Conservation (phyloP, 2,888 invertebrate genomes). For the Nemoura dubitans region DNA sequence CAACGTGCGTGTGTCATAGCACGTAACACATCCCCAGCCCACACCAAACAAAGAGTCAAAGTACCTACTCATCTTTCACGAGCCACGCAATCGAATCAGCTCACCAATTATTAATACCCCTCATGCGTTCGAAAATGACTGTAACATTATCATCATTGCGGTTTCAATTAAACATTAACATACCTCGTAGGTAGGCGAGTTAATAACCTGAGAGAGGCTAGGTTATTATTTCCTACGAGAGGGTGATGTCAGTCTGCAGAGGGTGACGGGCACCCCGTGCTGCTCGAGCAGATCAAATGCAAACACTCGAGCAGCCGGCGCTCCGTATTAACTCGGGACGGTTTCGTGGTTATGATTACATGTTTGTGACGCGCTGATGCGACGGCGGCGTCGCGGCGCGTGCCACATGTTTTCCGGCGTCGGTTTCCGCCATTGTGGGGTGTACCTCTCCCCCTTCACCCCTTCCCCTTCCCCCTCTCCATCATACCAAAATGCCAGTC, state of each 20-base stretch:
- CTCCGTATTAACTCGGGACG: background rate
- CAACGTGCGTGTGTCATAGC: background rate
- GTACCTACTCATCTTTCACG: background rate
- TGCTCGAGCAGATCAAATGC: too few relatives aligned
- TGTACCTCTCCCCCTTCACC: too few relatives aligned
- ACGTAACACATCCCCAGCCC: background rate
- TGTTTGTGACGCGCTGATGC: background rate
- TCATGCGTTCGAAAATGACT: background rate
- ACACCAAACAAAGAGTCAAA: background rate
- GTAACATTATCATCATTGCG: conserved; percentile 7
- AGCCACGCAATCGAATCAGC: background rate
- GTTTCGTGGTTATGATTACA: background rate
- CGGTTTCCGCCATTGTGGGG: background rate
- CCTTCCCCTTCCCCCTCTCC: too few relatives aligned
- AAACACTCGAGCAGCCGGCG: too few relatives aligned
- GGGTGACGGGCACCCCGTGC: background rate
- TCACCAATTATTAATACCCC: background rate
- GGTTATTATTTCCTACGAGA: background rate
- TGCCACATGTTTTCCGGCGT: conserved; percentile 7
- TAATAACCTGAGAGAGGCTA: background rate
- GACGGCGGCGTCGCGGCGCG: background rate
- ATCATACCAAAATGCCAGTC: too few relatives aligned
- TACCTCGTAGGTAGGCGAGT: background rate
- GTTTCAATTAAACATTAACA: background rate
- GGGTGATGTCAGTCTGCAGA: background rate